phyloP scores from a whole-genome alignment of 2,797 vertebrate genomes.

The Huso huso region DNA sequence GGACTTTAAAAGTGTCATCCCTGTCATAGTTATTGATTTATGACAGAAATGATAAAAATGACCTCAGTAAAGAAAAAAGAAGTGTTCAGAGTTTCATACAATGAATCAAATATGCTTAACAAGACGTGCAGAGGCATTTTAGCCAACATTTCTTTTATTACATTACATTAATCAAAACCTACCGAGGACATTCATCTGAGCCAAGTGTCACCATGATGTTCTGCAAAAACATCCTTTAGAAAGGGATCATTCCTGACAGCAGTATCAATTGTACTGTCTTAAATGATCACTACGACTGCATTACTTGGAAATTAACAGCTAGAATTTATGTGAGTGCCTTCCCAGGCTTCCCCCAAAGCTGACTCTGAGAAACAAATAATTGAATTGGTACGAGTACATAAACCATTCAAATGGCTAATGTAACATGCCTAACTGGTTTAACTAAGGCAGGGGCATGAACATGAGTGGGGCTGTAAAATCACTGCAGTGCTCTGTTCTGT shows the following conservation, averaged over 20 bases:
- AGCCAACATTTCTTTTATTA: slow-evolving; percentile 79
- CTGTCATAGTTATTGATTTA: slow-evolving; percentile 75
- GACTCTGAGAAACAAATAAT: slow-evolving; percentile 72
- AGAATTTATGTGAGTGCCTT: slow-evolving; percentile 70
- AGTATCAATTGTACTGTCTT: slow-evolving; percentile 70
- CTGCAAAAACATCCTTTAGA: slow-evolving; percentile 61
- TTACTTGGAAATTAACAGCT: slow-evolving; percentile 78
- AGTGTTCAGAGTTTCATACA: slow-evolving; percentile 63
- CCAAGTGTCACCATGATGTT: slow-evolving; percentile 65
- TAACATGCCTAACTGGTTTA: slow-evolving; percentile 68
- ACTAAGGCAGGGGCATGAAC: slow-evolving; percentile 43
- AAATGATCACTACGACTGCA: slow-evolving; percentile 70
- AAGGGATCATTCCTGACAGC: slow-evolving; percentile 63
- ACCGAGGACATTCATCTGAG: slow-evolving; percentile 69
- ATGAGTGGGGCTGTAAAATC: slow-evolving; percentile 36
- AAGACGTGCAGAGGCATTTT: slow-evolving; percentile 74
- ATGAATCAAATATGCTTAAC: slow-evolving; percentile 80
- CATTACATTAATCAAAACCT: slow-evolving; percentile 80
- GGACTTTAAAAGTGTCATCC: slow-evolving; percentile 64
- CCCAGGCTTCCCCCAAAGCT: slow-evolving; percentile 40
- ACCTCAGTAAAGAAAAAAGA: slow-evolving; percentile 57
- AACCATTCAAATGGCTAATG: slow-evolving; percentile 70
- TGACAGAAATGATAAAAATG: slow-evolving; percentile 74
- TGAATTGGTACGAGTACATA: slow-evolving; percentile 76
- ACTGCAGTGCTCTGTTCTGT: slow-evolving; percentile 4